Percentiles rank a stretch among this genome's conserved stretches.
Conservation (phyloP, 2,888 invertebrate species). For the Philhelius pedissequus region DNA sequence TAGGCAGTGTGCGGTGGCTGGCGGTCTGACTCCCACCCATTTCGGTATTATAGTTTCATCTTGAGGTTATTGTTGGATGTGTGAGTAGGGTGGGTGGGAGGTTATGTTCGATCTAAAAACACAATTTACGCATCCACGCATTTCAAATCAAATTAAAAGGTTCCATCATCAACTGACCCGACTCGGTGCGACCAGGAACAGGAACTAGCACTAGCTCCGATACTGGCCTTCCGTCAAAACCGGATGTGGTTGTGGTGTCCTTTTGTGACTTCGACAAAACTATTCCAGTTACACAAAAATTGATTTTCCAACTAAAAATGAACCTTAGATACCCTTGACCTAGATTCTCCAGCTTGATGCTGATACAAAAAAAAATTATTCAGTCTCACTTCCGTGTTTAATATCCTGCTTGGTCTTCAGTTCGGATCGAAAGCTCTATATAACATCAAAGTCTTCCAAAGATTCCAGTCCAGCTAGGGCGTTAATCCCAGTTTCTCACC, state of each 20-base stretch:
- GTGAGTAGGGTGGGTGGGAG: background rate
- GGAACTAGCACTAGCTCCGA: background rate
- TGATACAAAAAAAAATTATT: background rate
- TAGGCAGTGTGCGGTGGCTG: background rate
- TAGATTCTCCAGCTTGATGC: background rate
- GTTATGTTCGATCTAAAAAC: constrained; percentile 33
- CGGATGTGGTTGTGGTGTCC: constrained; percentile 22
- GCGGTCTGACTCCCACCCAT: background rate
- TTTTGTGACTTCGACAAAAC: constrained; percentile 8
- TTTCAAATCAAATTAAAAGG: constrained; percentile 64
- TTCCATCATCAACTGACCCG: constrained; percentile 36
- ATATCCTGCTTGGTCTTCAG: background rate
- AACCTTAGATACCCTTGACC: constrained; percentile 31
- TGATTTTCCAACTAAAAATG: background rate
- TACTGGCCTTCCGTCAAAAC: background rate
- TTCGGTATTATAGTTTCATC: background rate
- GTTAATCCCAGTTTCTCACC: constrained; percentile 4
- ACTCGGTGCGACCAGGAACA: background rate
- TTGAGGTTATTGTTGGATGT: background rate
- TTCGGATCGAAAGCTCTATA: background rate
- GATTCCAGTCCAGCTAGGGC: constrained; percentile 22
- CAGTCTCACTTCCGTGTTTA: background rate
- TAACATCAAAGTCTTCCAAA: constrained; percentile 30
- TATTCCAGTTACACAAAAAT: background rate
- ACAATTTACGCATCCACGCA: constrained; percentile 62